These are phyloP conservation scores for Aurelia sp. DNA, from an alignment of 30 jellyfish, hydroid and myxozoan species.

Conservation along the genomic window DNA sequence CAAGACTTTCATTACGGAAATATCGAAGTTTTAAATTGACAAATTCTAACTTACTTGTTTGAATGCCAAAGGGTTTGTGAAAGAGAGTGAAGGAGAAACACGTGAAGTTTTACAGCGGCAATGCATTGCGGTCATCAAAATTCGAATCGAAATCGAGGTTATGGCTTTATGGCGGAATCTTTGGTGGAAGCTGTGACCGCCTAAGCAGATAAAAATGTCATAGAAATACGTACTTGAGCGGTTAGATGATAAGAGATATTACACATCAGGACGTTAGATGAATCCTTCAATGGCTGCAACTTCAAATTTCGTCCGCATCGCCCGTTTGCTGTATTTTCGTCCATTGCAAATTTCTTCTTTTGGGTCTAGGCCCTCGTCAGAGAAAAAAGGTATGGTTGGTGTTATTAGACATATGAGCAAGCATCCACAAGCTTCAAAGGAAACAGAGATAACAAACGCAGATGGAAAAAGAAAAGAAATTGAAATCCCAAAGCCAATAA, in stretches of 20 bases:
- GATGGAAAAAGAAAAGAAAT: not conserved
- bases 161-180: too few species aligned
- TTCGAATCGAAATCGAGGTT: slow-evolving; percentile 15
- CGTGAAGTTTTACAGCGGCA: slow-evolving; percentile 28
- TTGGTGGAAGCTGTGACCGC: too few species aligned
- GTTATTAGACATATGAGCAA: not conserved
- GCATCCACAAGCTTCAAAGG: not conserved
- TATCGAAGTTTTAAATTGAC: not conserved
- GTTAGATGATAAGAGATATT: too few species aligned
- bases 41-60: not conserved
- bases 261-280: too few species aligned
- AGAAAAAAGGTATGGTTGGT: not conserved
- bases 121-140: slow-evolving; percentile 30
- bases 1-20: not conserved
- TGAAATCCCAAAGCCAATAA: slow-evolving; percentile 21
- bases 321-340: too few species aligned
- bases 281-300: too few species aligned
- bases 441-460: not conserved
- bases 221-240: too few species aligned
- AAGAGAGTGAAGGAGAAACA: not conserved
- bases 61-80: slow-evolving; percentile 3
- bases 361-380: too few species aligned
- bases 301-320: too few species aligned
- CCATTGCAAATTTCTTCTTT: too few species aligned
- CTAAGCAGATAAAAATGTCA: too few species aligned